A percentile compares a stretch with the other conserved stretches of the same genome.
These are phyloP conservation scores for Corythoichthys haematopterus DNA, from an alignment of 2,113 vertebrate genomes.

Conservation along the genomic window DNA sequence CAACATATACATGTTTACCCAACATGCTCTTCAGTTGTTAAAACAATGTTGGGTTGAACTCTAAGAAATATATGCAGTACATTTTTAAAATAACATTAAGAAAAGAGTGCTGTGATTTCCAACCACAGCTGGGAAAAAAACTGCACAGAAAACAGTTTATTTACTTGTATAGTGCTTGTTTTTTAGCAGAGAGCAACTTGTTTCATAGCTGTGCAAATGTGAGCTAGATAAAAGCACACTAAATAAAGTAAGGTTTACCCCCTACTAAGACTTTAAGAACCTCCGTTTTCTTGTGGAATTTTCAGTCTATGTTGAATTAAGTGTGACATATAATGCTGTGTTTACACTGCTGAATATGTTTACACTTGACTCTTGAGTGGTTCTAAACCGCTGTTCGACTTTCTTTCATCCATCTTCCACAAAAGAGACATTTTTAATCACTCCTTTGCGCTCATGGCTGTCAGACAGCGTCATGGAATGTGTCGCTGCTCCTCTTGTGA, in stretches of 20 bases:
- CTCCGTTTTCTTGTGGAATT: neutral
- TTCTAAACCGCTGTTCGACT: conserved; percentile 8
- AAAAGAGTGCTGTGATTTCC: neutral
- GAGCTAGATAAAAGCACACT: too few species aligned
- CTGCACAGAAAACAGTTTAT: too few species aligned
- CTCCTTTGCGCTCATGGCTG: conserved; percentile 12
- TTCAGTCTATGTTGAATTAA: neutral
- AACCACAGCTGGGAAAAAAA: neutral
- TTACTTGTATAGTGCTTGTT: too few species aligned
- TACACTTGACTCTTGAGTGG: conserved; percentile 4
- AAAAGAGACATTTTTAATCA: conserved; percentile 25
- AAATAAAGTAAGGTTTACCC: neutral
- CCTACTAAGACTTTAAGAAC: neutral
- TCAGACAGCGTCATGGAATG: conserved; percentile 44
- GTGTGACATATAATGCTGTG: conserved; percentile 5
- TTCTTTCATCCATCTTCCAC: conserved; percentile 17
- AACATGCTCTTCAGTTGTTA: neutral
- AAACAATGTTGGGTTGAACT: neutral
- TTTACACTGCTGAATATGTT: conserved; percentile 16
- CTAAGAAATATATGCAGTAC: too few species aligned
- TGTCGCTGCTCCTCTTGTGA: conserved; percentile 33
- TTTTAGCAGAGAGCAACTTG: too few species aligned
- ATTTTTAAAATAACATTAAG: neutral
- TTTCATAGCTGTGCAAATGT: too few species aligned
- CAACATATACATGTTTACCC: neutral